These are phyloP conservation scores for Syrista parreyssii DNA, from an alignment of 2,888 invertebrate genomes.

Conservation along the genomic window DNA sequence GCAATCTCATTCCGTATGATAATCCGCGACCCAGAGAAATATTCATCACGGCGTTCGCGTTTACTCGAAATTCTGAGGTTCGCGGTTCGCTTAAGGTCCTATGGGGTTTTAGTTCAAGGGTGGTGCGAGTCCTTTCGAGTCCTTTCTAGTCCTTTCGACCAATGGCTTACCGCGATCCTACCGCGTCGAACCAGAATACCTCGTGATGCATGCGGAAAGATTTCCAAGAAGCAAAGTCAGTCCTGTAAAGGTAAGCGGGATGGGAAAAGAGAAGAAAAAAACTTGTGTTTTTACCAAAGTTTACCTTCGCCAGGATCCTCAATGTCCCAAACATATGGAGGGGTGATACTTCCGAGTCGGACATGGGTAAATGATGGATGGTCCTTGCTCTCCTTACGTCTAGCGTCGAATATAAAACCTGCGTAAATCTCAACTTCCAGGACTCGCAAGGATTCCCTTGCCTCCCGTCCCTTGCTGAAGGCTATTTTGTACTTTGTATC, in stretches of 20 bases:
- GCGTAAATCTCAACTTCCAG: conserved; percentile 54
- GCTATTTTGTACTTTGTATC: neutral
- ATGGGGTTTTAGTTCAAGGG: conserved; percentile 26
- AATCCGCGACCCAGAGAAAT: conserved; percentile 57
- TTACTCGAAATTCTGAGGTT: conserved; percentile 17
- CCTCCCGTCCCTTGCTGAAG: neutral
- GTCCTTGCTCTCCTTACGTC: conserved; percentile 37
- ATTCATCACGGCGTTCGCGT: conserved; percentile 55
- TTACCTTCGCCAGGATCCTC: conserved; percentile 26
- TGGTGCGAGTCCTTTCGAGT: neutral
- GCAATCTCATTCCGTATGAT: conserved; percentile 62
- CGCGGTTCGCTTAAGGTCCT: conserved; percentile 9
- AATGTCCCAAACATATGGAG: conserved; percentile 23
- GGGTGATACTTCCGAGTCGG: conserved; percentile 58
- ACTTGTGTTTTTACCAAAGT: conserved; percentile 45
- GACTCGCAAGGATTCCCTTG: conserved; percentile 1
- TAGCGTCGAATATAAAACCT: conserved; percentile 57
- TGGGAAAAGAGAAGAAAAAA: conserved; percentile 30
- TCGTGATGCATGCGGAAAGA: conserved; percentile 55
- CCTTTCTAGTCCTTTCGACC: neutral
- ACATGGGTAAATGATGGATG: conserved; percentile 64
- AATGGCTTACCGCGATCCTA: conserved; percentile 19
- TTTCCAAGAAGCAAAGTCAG: conserved; percentile 25
- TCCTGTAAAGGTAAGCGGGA: neutral
- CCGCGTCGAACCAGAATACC: conserved; percentile 27